Evolutionary conservation across 2,113 vertebrate genomes (phyloP), one percentile per base, ranked within the genome.

Genomic region (Thalassarche chlororhynchos): DNA sequence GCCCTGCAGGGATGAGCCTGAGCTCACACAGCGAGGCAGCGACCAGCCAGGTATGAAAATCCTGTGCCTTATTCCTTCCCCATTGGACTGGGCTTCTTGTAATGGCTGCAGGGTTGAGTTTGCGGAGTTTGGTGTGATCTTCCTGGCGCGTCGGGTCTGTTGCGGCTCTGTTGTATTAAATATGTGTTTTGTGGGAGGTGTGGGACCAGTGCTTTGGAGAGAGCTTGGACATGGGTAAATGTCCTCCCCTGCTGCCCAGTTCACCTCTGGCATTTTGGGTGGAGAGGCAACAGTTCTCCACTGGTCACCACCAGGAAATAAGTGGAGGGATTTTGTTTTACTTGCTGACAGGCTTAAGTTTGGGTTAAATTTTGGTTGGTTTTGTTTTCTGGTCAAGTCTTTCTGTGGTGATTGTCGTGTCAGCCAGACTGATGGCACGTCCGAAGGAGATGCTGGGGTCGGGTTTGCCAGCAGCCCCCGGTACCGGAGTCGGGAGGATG

Each of bases 331-430:
- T 17, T 31, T 49, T 38, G 69, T 20, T 52, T 79, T 62, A 17
- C 40, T 29, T 68, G 42, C 66, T 6, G 8, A 61, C n/a, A 58
- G 62, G 57, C 52, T 83, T 31, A 18, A 11, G 21, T 75, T 64
- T 57, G 71, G 38, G 61, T 80, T 83, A 68, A 42, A 62, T 26
- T 28, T 47, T 32, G 25, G 26, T 1, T 21, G 80, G 7, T 49
- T 70, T 61, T 87, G 6, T 52, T 62, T 89, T 65, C 68, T 10
- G 4, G 28, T 44, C 44, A 26, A 26, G 12, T 15, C 32, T 26
- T n/a, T 60, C 31, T 14, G 68, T 34, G 44, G 36, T 3, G 61
- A 32, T 26, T 0, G 0, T 29, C 0, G 1, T 46, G 58, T 29
- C 52, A 72, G 75, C 26, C 7, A 6, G 66, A n/a, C 20, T 1